Conservation (phyloP, 2,888 invertebrate species). For the Drosophila diplacantha region DNA sequence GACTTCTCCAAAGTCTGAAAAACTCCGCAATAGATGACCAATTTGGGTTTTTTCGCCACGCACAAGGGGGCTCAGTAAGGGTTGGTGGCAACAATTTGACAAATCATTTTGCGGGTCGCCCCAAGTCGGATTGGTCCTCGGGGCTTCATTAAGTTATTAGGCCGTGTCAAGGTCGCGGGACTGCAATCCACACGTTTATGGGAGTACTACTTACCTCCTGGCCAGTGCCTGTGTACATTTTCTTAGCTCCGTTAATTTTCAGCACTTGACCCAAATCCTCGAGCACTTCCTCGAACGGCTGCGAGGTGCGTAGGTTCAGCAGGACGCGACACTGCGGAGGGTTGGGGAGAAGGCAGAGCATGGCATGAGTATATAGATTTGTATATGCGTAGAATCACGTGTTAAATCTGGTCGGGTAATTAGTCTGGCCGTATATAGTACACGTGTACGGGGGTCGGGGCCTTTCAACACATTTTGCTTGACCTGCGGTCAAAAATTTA, state of each 20-base stretch:
- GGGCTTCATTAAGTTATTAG: constrained; percentile 48
- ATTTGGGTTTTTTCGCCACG: constrained; percentile 3
- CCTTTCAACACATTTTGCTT: constrained; percentile 63
- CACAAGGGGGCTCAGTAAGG: neutral
- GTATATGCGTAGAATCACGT: constrained; percentile 29
- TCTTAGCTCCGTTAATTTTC: constrained; percentile 92
- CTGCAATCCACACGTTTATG: neutral
- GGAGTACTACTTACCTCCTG: constrained; percentile 85
- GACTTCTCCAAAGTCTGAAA: neutral
- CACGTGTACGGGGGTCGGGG: constrained; percentile 26
- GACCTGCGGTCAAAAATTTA: constrained; percentile 54
- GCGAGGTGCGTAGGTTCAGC: constrained; percentile 92
- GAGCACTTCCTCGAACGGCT: constrained; percentile 95
- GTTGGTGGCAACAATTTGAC: constrained; percentile 21
- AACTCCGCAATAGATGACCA: neutral
- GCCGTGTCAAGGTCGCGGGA: constrained; percentile 31
- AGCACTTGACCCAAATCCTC: constrained; percentile 95
- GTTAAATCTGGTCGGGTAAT: constrained; percentile 53
- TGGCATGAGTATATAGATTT: constrained; percentile 23
- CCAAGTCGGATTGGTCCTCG: neutral
- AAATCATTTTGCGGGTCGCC: constrained; percentile 22
- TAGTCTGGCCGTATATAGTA: constrained; percentile 45
- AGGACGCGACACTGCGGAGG: constrained; percentile 88
- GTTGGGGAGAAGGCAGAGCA: neutral
- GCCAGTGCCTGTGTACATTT: constrained; percentile 94